Conservation (phyloP, 2,113 vertebrate genomes). For the Pogonocichla stellata region DNA sequence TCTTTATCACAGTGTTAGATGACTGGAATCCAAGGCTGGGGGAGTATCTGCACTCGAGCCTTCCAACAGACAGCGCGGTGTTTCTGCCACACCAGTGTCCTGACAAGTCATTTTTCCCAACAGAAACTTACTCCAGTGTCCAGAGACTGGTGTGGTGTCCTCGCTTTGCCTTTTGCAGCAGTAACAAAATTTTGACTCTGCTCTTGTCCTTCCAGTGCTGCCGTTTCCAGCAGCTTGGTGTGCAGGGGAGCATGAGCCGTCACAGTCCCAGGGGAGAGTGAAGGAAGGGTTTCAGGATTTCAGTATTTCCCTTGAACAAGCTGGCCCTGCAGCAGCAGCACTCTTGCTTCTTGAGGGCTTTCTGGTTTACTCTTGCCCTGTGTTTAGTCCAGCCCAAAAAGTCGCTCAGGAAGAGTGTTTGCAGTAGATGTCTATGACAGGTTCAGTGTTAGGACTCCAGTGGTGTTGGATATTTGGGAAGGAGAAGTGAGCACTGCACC, state of each 20-base stretch:
- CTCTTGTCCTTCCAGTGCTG: not conserved
- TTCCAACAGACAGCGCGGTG: accelerated
- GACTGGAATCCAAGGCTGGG: not conserved
- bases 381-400: not conserved
- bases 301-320: not conserved
- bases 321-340: not conserved
- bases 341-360: not conserved
- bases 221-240: not conserved
- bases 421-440: not conserved
- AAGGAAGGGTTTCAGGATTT: not conserved
- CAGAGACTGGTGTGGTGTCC: not conserved
- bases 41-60: not conserved
- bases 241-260: accelerated
- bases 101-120: not conserved
- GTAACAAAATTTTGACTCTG: not conserved
- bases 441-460: not conserved
- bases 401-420: accelerated
- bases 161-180: not conserved
- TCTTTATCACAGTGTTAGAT: not conserved
- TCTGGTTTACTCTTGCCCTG: not conserved
- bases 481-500: not conserved
- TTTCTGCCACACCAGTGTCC: not conserved
- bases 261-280: accelerated
- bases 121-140: not conserved
- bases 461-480: not conserved